A percentile compares a stretch with the other conserved stretches of the same genome.
Conservation (phyloP, 2,113 vertebrate genomes). For the Hemiprocne comata region DNA sequence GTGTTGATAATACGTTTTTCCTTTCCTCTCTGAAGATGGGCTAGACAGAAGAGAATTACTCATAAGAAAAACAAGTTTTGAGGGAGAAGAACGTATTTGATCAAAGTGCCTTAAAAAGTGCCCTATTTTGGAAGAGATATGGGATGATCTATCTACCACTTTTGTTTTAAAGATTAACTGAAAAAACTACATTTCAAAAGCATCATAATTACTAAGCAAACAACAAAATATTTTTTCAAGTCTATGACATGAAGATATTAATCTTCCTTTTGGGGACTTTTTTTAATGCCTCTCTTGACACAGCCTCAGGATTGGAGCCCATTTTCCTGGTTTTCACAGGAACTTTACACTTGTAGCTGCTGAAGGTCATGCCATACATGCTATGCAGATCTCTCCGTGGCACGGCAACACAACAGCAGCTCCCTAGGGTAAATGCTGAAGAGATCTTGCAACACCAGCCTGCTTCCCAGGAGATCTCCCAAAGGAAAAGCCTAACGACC, state of each 20-base stretch:
- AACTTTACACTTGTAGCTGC: not conserved
- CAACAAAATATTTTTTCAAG: not conserved
- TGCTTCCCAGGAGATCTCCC: not conserved
- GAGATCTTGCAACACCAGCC: not conserved
- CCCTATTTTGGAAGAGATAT: not conserved
- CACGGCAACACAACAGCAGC: not conserved
- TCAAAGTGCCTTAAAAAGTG: not conserved
- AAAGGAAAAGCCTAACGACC: not conserved
- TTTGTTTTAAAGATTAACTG: not conserved
- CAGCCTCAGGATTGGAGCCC: not conserved
- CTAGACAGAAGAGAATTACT: not conserved
- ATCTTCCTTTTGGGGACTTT: not conserved
- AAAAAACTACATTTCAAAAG: not conserved
- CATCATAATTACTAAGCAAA: not conserved
- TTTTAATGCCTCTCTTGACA: not conserved
- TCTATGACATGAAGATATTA: not conserved
- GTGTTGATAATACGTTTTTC: not conserved
- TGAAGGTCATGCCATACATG: accelerated
- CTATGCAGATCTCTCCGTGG: not conserved
- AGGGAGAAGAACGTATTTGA: not conserved
- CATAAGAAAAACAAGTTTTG: not conserved
- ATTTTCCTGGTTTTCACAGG: not conserved
- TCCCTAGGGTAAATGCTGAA: not conserved
- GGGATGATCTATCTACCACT: not conserved
- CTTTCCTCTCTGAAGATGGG: not conserved